These are phyloP conservation scores for Pteropus rufus DNA, from an alignment of 2,797 vertebrate species.

Conservation along the genomic window DNA sequence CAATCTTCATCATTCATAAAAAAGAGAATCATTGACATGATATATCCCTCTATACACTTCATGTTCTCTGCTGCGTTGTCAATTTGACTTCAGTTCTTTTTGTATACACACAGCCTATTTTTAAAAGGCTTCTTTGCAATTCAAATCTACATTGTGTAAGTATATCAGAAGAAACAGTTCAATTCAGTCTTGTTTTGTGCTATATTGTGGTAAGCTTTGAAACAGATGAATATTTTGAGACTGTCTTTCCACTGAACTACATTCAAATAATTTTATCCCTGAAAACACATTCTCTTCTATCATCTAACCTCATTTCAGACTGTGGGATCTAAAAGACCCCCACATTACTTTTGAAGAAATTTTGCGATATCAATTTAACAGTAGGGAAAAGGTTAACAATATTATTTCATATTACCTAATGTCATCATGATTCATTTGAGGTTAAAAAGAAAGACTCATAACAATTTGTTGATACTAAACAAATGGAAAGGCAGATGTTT, in stretches of 20 bases:
- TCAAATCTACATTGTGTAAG: constrained; percentile 70
- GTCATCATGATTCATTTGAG: neutral
- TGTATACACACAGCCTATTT: constrained; percentile 62
- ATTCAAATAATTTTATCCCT: constrained; percentile 15
- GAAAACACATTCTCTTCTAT: neutral
- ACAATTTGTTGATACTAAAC: neutral
- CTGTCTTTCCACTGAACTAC: neutral
- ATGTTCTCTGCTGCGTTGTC: constrained; percentile 69
- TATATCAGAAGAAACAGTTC: constrained; percentile 67
- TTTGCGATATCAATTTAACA: neutral
- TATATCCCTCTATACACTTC: constrained; percentile 49
- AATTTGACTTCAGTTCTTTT: constrained; percentile 75
- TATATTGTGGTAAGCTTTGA: constrained; percentile 36
- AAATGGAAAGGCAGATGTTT: neutral
- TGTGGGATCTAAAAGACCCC: neutral
- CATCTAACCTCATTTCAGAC: neutral
- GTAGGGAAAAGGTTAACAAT: neutral
- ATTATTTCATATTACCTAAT: neutral
- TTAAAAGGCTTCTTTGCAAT: constrained; percentile 77
- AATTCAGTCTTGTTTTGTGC: constrained; percentile 69
- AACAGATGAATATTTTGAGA: constrained; percentile 63
- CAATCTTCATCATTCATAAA: constrained; percentile 64
- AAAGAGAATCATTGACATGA: constrained; percentile 63
- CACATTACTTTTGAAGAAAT: constrained; percentile 3
- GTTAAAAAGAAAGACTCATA: neutral